Base-by-base conservation (phyloP, 1,140 invertebrate species). In the Hypothenemus hampei region DNA sequence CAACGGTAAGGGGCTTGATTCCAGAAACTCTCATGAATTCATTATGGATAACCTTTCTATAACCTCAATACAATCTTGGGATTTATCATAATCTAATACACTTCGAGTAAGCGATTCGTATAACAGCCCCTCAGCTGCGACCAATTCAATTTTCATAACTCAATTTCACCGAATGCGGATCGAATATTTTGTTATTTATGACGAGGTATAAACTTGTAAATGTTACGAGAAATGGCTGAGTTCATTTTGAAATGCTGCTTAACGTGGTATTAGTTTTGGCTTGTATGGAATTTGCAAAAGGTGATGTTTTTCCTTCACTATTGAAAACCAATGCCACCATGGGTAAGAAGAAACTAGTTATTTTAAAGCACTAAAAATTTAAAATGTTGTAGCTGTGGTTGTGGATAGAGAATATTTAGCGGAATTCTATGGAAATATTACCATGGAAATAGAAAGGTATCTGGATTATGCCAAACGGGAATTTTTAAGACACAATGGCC, bases 291-390 rank as follows among this genome's bases (percentile, higher is more conserved):
- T 20, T 19, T 50, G 40, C 46, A 2, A 36, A 47, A 31, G 26
- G 39, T 41, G 60, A 83, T 63, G 81, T 82, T 59, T 84, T 84
- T 71, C 83, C 83, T 4, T 85, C 84, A 0, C 71, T 86, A 47
- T 75, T 85, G 0, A 79, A 78, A 18, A 74, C 80, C 5, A 87
- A 87, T 71, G 83, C 81, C 4, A 81, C 83, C 7, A 75, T 86
- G 65, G 83, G 84, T 86, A 74, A 67, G 71, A 26, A 35, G 4
- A 57, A 47, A 6, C 8, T 47, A 5, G 22, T 1, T 43, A 29
- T 18, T 21, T 33, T 52, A 18, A 15, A 11, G 21, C 11, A 40
- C 4, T 44, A 21, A 19, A 40, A 39, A 3, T 37, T 23, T 23
- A 40, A 41, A 13, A 39, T 31, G 13, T 26, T 69, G 40, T 50